These are phyloP conservation scores for Astropecten irregularis DNA, from an alignment of 53 echinoderm and acorn worm genomes.

Conservation along the genomic window DNA sequence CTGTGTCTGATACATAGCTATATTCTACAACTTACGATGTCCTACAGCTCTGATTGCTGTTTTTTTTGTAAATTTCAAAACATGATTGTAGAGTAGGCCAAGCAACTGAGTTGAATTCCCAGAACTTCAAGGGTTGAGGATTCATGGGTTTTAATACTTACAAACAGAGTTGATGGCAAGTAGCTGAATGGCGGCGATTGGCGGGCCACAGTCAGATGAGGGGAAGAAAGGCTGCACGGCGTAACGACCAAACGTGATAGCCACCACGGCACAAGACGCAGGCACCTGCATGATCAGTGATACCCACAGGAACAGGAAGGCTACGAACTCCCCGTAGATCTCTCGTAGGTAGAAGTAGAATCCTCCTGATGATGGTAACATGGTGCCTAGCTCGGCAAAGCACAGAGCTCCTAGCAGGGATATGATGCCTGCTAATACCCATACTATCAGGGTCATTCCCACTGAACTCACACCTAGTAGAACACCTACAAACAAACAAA, in stretches of 20 bases:
- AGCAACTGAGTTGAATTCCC: constrained; percentile 63
- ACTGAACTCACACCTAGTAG: constrained; percentile 72
- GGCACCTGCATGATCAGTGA: constrained; percentile 77
- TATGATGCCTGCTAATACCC: constrained; percentile 70
- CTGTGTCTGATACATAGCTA: too few species aligned
- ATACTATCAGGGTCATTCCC: constrained; percentile 75
- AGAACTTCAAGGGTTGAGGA: constrained; percentile 55
- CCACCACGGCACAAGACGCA: constrained; percentile 66
- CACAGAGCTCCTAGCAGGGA: constrained; percentile 82
- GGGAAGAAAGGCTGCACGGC: constrained; percentile 83
- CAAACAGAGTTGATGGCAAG: constrained; percentile 64
- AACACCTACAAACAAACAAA: too few species aligned
- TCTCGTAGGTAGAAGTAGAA: constrained; percentile 78
- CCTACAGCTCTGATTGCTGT: too few species aligned
- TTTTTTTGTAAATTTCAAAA: too few species aligned
- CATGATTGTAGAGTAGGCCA: too few species aligned
- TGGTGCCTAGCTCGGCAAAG: constrained; percentile 84
- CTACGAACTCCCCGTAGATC: constrained; percentile 73
- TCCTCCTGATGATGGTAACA: constrained; percentile 75
- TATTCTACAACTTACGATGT: too few species aligned
- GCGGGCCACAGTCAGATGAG: constrained; percentile 62
- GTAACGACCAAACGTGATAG: constrained; percentile 76
- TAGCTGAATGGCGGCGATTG: constrained; percentile 39
- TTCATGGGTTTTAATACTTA: constrained; percentile 69
- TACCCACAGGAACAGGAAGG: constrained; percentile 80